Conservation (phyloP, 2,888 invertebrate genomes). For the Microctonus brassicae region DNA sequence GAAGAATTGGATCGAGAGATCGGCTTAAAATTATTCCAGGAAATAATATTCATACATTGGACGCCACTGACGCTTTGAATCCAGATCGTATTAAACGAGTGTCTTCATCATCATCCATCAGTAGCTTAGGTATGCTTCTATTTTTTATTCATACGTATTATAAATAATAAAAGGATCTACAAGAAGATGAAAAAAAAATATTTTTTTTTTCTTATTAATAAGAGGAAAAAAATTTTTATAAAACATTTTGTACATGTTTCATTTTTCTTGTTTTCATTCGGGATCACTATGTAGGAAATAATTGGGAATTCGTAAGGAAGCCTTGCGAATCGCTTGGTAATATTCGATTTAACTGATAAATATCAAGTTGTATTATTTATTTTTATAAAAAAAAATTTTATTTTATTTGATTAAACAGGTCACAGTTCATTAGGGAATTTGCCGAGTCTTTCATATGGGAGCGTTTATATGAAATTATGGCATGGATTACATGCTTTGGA, state of each 20-base stretch:
- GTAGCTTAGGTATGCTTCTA: conserved; percentile 71
- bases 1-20: conserved; percentile 69
- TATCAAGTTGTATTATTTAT: background rate
- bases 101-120: conserved; percentile 80
- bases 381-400: background rate
- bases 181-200: background rate
- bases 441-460: conserved; percentile 75
- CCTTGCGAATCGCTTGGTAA: conserved; percentile 69
- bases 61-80: conserved; percentile 64
- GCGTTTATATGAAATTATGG: conserved; percentile 93
- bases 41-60: conserved; percentile 58
- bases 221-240: conserved; percentile 1
- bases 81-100: conserved; percentile 76
- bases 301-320: conserved; percentile 70
- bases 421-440: conserved; percentile 70
- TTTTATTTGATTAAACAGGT: conserved; percentile 52
- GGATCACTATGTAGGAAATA: conserved; percentile 62
- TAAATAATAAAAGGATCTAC: background rate
- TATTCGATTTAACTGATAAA: conserved; percentile 39
- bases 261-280: conserved; percentile 39
- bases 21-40: conserved; percentile 68
- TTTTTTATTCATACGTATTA: background rate
- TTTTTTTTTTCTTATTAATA: background rate
- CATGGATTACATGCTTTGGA: conserved; percentile 82
- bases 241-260: conserved; percentile 30